Percentiles rank a stretch among this genome's conserved stretches.
phyloP scores from a whole-genome alignment of 1,140 invertebrate genomes.

The Mamestra configurata region DNA sequence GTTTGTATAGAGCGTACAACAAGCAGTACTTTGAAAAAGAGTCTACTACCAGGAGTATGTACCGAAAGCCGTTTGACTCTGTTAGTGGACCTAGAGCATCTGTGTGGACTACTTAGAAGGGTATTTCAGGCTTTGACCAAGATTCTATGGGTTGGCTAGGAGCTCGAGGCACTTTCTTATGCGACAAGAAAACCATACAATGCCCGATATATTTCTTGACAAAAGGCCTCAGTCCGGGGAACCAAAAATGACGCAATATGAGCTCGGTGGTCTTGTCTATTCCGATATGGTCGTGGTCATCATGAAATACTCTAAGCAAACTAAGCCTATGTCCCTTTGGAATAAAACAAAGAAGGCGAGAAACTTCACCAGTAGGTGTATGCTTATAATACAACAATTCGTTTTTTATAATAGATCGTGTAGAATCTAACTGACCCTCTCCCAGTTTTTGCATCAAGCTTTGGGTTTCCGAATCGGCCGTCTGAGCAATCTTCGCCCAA shows the following conservation, averaged over 20 bases:
- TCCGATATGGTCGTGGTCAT: constrained; percentile 61
- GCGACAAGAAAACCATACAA: background rate
- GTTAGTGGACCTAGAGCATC: background rate
- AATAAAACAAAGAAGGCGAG: constrained; percentile 43
- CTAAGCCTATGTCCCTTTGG: constrained; percentile 51
- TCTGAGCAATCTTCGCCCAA: constrained; percentile 47
- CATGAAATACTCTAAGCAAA: constrained; percentile 60
- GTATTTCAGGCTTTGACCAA: background rate
- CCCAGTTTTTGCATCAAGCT: constrained; percentile 17
- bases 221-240: background rate
- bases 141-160: background rate
- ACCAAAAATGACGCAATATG: constrained; percentile 55
- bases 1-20: background rate
- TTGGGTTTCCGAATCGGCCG: constrained; percentile 47
- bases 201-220: background rate
- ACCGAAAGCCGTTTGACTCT: background rate
- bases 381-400: constrained; percentile 46
- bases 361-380: constrained; percentile 26
- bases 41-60: background rate
- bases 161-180: background rate
- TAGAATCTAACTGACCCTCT: constrained; percentile 21
- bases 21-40: background rate
- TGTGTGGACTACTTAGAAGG: background rate
- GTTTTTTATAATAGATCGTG: constrained; percentile 18
- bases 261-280: constrained; percentile 55